These are phyloP conservation scores for Solenodon paradoxus DNA, from an alignment of 2,113 vertebrate genomes.

Conservation along the genomic window DNA sequence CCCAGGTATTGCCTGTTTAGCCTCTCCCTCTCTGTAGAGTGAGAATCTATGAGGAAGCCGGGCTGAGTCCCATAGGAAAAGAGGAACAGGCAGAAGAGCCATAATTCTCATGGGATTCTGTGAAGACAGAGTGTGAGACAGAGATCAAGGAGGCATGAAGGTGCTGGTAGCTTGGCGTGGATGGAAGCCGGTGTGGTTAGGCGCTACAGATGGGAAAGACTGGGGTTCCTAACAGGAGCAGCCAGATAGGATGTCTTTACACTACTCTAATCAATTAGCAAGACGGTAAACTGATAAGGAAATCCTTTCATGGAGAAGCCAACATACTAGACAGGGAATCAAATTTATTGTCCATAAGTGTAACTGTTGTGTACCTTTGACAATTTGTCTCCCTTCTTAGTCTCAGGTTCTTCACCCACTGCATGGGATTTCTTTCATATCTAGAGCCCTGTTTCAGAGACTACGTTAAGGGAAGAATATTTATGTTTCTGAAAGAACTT, in stretches of 20 bases:
- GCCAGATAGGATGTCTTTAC: neutral
- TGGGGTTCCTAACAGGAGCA: neutral
- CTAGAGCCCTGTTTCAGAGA: neutral
- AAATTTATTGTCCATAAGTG: neutral
- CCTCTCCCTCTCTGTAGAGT: neutral
- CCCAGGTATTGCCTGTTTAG: neutral
- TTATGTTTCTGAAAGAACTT: constrained; percentile 17
- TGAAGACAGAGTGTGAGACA: neutral
- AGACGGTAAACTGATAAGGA: neutral
- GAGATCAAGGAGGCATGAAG: neutral
- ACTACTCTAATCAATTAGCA: neutral
- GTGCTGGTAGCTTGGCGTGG: accelerated
- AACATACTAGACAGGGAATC: neutral
- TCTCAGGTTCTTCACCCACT: neutral
- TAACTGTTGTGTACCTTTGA: neutral
- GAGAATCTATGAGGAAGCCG: neutral
- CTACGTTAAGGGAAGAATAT: neutral
- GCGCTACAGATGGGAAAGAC: neutral
- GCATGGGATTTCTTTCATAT: neutral
- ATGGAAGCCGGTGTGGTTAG: neutral
- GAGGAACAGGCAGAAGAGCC: neutral
- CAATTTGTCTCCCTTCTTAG: neutral
- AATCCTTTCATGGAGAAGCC: neutral
- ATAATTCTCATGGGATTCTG: neutral
- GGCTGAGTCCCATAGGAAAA: neutral